These are phyloP conservation scores for Apomyelois bistriatella DNA, from an alignment of 2,888 invertebrate species.

Conservation along the genomic window DNA sequence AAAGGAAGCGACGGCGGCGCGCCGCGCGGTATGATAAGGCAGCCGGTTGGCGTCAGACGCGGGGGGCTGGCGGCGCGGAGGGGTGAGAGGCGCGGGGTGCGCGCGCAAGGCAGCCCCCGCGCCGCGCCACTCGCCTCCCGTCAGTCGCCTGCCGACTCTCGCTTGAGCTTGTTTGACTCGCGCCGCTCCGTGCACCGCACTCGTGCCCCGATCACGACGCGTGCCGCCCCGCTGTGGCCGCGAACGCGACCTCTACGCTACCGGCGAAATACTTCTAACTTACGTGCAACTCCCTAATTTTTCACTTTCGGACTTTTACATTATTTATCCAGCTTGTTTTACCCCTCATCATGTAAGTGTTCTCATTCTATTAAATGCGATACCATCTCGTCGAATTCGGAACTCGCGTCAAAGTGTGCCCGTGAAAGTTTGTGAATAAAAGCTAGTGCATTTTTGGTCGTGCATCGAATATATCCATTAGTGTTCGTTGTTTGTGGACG, in stretches of 20 bases:
- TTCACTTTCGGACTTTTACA: constrained; percentile 72
- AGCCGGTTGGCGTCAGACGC: constrained; percentile 65
- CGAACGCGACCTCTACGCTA: constrained; percentile 82
- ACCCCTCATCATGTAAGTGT: constrained; percentile 79
- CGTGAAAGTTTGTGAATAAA: constrained; percentile 73
- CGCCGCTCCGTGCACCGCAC: constrained; percentile 79
- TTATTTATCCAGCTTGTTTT: constrained; percentile 76
- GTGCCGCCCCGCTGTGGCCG: constrained; percentile 79
- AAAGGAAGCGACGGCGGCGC: constrained; percentile 76
- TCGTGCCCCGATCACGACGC: constrained; percentile 78
- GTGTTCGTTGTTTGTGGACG: constrained; percentile 56
- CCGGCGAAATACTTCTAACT: constrained; percentile 76
- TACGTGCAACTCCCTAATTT: constrained; percentile 75
- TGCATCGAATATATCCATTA: constrained; percentile 35
- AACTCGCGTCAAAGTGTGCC: constrained; percentile 67
- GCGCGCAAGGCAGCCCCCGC: constrained; percentile 73
- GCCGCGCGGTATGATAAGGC: constrained; percentile 75
- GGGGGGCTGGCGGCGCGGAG: constrained; percentile 42
- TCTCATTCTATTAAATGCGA: constrained; percentile 70
- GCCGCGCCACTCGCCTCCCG: constrained; percentile 65
- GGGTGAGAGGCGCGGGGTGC: constrained; percentile 54
- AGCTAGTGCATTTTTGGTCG: constrained; percentile 55
- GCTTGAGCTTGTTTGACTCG: constrained; percentile 80
- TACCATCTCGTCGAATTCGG: constrained; percentile 69
- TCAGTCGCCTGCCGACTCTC: constrained; percentile 81